Conservation (phyloP, 2,888 invertebrate genomes). For the Drosophila nr. perissopoda region DNA sequence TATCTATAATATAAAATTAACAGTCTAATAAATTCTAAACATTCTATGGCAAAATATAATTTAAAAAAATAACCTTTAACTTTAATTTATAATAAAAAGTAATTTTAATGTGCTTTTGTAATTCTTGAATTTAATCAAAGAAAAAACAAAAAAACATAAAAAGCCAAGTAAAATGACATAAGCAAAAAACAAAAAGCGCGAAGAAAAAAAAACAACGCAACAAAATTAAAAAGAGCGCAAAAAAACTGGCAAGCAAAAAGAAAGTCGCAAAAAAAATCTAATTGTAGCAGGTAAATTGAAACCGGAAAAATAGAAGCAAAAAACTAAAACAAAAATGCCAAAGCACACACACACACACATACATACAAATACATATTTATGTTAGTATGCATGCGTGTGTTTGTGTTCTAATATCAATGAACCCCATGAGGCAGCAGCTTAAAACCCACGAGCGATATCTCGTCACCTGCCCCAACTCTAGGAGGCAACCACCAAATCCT, state of each 20-base stretch:
- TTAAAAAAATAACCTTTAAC: not conserved
- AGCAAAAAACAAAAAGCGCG: slow-evolving; percentile 65
- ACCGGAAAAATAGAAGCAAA: slow-evolving; percentile 45
- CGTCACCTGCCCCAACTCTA: slow-evolving; percentile 11
- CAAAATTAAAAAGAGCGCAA: slow-evolving; percentile 51
- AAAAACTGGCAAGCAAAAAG: slow-evolving; percentile 23
- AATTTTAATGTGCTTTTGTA: slow-evolving; percentile 20
- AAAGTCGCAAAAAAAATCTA: slow-evolving; percentile 50
- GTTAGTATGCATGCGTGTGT: not conserved
- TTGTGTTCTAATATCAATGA: slow-evolving; percentile 66
- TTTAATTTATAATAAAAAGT: not conserved
- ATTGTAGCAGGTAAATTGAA: slow-evolving; percentile 71
- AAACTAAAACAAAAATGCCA: slow-evolving; percentile 32
- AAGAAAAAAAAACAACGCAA: slow-evolving; percentile 12
- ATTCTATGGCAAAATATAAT: not conserved
- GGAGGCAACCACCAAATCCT: slow-evolving; percentile 6
- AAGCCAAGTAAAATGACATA: slow-evolving; percentile 51
- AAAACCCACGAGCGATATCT: slow-evolving; percentile 27
- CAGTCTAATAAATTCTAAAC: not conserved
- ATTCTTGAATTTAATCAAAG: slow-evolving; percentile 3
- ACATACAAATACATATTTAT: not conserved
- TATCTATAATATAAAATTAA: not conserved
- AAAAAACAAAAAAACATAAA: slow-evolving; percentile 23
- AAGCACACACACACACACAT: slow-evolving; percentile 7
- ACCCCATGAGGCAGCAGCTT: slow-evolving; percentile 46